Evolutionary conservation across 2,113 vertebrate species (phyloP).

Genomic region (Cricetomys ansorgei): DNA sequence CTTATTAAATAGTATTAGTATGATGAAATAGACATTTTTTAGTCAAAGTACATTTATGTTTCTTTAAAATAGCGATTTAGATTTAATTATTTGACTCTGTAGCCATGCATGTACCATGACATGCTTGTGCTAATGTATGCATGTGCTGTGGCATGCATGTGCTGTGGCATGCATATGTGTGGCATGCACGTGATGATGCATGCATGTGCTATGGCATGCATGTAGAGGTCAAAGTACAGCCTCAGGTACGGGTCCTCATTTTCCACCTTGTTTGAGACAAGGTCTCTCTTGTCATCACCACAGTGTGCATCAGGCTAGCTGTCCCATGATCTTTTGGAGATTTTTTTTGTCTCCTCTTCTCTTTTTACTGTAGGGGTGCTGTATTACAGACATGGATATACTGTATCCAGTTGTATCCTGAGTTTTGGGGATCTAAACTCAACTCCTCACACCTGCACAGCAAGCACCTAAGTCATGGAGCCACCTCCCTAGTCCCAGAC

Average conservation of each 20-base stretch:
- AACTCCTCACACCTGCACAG: not conserved
- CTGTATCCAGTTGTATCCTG: not conserved
- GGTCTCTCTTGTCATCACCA: not conserved
- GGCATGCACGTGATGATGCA: too few species aligned
- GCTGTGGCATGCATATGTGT: too few species aligned
- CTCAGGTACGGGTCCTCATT: not conserved
- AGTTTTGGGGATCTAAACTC: not conserved
- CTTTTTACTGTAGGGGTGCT: not conserved
- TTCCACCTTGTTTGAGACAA: not conserved
- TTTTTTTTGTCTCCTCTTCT: too few species aligned
- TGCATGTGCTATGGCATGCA: too few species aligned
- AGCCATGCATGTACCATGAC: not conserved
- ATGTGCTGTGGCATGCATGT: not conserved
- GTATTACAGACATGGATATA: not conserved
- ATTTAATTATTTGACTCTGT: not conserved
- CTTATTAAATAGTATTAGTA: not conserved
- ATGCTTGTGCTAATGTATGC: too few species aligned
- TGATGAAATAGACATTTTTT: not conserved
- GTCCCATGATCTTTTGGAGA: not conserved
- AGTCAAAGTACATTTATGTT: not conserved
- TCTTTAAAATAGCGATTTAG: not conserved
- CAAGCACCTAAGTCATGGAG: not conserved
- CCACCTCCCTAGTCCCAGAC: too few species aligned
- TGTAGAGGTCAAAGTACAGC: not conserved
- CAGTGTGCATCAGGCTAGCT: not conserved